A percentile compares a stretch with the other conserved stretches of the same genome.
Conservation (phyloP, 1,140 invertebrate species). For the Protaetia brevitarsis region DNA sequence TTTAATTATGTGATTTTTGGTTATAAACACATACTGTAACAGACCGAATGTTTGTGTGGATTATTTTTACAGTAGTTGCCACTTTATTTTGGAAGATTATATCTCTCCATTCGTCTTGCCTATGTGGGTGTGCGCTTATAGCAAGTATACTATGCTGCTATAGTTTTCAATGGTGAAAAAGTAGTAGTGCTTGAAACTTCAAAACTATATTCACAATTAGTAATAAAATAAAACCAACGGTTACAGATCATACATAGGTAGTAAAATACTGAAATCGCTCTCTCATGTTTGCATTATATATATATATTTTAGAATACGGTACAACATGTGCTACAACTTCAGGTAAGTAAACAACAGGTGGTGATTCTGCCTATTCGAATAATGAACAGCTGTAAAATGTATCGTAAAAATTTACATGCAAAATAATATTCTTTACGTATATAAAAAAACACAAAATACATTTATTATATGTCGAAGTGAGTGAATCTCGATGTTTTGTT, state of each 20-base stretch:
- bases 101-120: slow-evolving; percentile 1
- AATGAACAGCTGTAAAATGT: not conserved
- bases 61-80: not conserved
- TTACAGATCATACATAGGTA: not conserved
- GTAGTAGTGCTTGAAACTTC: not conserved
- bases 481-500: not conserved
- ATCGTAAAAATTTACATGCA: not conserved
- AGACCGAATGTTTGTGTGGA: not conserved
- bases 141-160: not conserved
- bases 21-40: not conserved
- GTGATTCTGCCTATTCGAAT: too few species aligned
- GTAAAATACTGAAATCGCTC: not conserved
- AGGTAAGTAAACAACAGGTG: not conserved
- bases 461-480: not conserved
- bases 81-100: slow-evolving; percentile 15
- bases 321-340: not conserved
- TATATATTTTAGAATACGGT: not conserved
- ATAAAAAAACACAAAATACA: not conserved
- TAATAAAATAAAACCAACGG: not conserved
- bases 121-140: slow-evolving; percentile 1
- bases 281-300: not conserved
- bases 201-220: not conserved
- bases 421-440: not conserved
- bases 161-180: not conserved
- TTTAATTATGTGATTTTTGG: not conserved